Conservation (phyloP, 2,797 vertebrate species). For the Notoglanidium macrostoma region DNA sequence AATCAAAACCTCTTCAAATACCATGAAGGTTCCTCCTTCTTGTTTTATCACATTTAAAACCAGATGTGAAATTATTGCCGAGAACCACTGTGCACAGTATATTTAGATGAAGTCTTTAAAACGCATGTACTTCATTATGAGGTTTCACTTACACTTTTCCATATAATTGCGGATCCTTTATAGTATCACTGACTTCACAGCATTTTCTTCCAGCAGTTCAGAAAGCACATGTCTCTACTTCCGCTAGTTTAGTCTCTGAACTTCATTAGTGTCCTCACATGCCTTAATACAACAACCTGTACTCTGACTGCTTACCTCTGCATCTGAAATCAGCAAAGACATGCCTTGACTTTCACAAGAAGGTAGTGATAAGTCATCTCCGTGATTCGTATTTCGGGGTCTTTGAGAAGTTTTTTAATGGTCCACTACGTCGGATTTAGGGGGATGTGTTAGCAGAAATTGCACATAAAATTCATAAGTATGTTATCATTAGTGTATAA, state of each 20-base stretch:
- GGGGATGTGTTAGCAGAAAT: no score
- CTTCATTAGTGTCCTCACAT: not conserved
- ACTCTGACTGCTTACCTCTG: not conserved
- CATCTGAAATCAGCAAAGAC: not conserved
- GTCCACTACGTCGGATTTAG: not conserved
- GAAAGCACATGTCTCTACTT: not conserved
- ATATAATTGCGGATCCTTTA: not conserved
- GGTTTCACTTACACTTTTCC: not conserved
- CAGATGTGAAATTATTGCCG: not conserved
- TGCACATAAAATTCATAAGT: no score
- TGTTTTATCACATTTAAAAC: not conserved
- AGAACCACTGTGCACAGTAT: not conserved
- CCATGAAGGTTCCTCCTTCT: not conserved
- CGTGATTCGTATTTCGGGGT: conserved; percentile 1
- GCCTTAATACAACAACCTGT: not conserved
- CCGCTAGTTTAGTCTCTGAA: not conserved
- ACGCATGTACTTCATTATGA: not conserved
- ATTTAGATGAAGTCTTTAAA: not conserved
- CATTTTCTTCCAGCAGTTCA: not conserved
- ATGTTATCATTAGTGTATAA: no score
- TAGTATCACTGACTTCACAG: not conserved
- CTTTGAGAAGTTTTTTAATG: not conserved
- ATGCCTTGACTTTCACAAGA: not conserved
- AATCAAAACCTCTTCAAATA: not conserved
- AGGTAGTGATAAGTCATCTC: not conserved